Evolutionary conservation across 2,113 vertebrate genomes (phyloP), one percentile per base, ranked within the genome.

Genomic region (Diphyllodes magnificus): DNA sequence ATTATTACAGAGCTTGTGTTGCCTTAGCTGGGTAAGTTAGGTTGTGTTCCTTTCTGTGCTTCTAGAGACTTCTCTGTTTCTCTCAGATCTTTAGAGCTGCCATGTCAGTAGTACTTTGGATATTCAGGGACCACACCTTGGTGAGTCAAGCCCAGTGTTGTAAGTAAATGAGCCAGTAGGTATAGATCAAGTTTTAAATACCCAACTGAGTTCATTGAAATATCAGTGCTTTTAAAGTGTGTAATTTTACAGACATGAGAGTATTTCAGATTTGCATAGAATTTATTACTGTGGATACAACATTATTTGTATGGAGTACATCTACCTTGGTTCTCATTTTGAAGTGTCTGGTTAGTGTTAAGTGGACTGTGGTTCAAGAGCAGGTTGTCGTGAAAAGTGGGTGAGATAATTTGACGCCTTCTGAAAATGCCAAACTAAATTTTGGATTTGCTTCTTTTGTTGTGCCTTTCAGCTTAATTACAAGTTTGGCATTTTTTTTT

Each of bases 371-470:
- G 91, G 9, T 70, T 77, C 51, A 68, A 71, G 66, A 63, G 25
- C 70, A 86, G 61, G 30, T 64, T 94, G 44, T 42, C 78, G 50
- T 3, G 17, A 78, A 70, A 79, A 92, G 45, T 20, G 35, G n/a
- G 12, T 83, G 61, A 76, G 63, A 24, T 90, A 69, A 86, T 88
- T 59, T 66, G 25, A 54, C 20, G 25, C 53, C 57, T 66, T 91
- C 70, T 80, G 66, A 95, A 96, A 95, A 95, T 95, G 63, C 83
- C 92, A 84, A 88, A 93, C 64, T 76, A 45, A 86, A 76, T 64
- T 78, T 82, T 40, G 54, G 20, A 30, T 72, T 89, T 92, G n/a
- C 88, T 61, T 20, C n/a, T 86, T 81, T 86, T 20, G 6, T 91
- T 65, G 22, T 76, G 30, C 79, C 54, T 49, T 95, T 35, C 30